Evolutionary conservation across 2,888 invertebrate species (phyloP), one percentile per base, ranked within the genome.

Genomic region (Leptopilina syphax): DNA sequence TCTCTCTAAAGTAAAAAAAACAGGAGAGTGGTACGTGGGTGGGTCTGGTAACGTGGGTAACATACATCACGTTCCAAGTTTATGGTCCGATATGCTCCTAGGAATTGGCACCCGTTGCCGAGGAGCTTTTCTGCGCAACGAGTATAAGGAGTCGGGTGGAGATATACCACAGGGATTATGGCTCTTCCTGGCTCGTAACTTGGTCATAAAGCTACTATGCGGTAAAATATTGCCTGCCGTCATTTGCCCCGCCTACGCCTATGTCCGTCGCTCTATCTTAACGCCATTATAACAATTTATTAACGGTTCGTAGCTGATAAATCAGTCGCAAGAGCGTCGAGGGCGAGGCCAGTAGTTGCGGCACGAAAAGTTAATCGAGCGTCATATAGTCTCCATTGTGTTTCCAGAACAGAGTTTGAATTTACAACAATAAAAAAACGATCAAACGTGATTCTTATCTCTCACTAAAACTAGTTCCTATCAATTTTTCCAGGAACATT

Each of bases 111-210:
- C 86, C 89, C 88, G 87, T 50, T 83, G 86, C 87, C 86, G 86
- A 86, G 87, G 86, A 86, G 88, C 87, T 87, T 89, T 86, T 83
- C 88, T 88, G 50, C 50, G 85, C 87, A 84, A 87, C 87, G 87
- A 83, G 86, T 86, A 63, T 63, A 84, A 87, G 86, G 86, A 88
- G 87, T 87, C 82, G 12, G 50, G 9, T 50, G 85, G 83, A 88
- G 88, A 89, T 90, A 89, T 87, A 86, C 18, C 47, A 65, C 76
- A 87, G 86, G 86, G 89, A 89, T 91, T 91, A 91, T 90, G 90
- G 90, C 88, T 91, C 90, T 91, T 91, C 90, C 91, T 90, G 89
- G 88, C 91, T 91, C 91, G 90, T 91, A 91, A 91, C 90, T 90
- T 88, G 90, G 89, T 89, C 91, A 91, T 91, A 91, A 91, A 91